These are phyloP conservation scores for Thymallus thymallus DNA, from an alignment of 2,113 vertebrate genomes.

Conservation along the genomic window DNA sequence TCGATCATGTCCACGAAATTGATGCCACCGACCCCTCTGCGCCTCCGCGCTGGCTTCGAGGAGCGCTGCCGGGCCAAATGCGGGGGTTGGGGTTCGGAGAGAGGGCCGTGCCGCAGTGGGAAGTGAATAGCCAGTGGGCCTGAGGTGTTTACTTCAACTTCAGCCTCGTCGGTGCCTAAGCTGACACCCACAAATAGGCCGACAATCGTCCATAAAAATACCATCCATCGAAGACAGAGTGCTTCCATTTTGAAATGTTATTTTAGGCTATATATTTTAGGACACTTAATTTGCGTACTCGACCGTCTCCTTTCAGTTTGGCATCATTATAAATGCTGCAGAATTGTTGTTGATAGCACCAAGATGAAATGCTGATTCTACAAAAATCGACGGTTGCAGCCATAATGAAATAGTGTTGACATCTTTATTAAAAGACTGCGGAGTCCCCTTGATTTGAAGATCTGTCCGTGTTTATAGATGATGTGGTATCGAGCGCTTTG, in stretches of 20 bases:
- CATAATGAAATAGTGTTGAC: conserved; percentile 36
- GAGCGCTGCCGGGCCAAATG: conserved; percentile 45
- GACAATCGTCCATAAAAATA: conserved; percentile 51
- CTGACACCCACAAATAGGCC: conserved; percentile 47
- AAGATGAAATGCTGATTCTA: conserved; percentile 40
- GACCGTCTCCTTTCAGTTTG: conserved; percentile 28
- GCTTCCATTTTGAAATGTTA: conserved; percentile 51
- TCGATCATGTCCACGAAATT: conserved; percentile 92
- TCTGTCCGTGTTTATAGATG: neutral
- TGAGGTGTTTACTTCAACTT: conserved; percentile 51
- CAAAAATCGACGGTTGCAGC: conserved; percentile 44
- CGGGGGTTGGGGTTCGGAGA: conserved; percentile 32
- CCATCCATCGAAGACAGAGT: conserved; percentile 27
- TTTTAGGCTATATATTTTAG: neutral
- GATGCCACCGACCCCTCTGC: conserved; percentile 61
- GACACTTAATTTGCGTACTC: neutral
- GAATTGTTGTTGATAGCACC: neutral
- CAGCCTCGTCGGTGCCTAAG: conserved; percentile 30
- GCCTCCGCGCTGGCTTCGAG: conserved; percentile 56
- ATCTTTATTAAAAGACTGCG: neutral
- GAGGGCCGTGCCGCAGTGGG: conserved; percentile 81
- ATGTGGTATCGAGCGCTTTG: neutral
- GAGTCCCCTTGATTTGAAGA: neutral
- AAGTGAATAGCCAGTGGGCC: conserved; percentile 76
- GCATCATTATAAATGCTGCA: conserved; percentile 25